Conservation (phyloP, 1,140 invertebrate genomes). For the Acarapis woodi region DNA sequence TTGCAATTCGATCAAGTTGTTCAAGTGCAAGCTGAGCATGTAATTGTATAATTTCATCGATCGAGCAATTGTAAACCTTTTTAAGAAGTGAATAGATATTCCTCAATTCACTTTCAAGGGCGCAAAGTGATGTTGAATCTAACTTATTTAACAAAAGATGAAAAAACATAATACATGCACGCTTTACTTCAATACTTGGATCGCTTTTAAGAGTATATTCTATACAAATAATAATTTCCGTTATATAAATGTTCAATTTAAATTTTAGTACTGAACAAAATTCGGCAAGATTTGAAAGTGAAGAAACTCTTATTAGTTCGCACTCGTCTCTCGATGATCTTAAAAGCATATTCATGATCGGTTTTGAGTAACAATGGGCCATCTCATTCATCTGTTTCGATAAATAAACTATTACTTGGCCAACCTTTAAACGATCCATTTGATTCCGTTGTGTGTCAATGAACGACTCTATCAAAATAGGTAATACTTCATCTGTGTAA, state of each 20-base stretch:
- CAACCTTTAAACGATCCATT: constrained; percentile 41
- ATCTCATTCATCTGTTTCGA: constrained; percentile 36
- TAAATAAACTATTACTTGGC: constrained; percentile 45
- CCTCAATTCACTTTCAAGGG: constrained; percentile 31
- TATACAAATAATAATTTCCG: constrained; percentile 35
- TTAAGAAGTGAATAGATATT: constrained; percentile 38
- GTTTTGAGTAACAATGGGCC: constrained; percentile 32
- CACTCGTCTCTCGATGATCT: constrained; percentile 28
- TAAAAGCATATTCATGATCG: constrained; percentile 39
- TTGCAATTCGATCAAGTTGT: constrained; percentile 37
- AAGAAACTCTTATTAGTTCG: constrained; percentile 42
- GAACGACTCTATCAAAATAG: constrained; percentile 29
- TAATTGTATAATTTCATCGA: constrained; percentile 33
- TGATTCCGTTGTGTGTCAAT: constrained; percentile 17
- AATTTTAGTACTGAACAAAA: constrained; percentile 41
- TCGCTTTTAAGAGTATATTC: constrained; percentile 33
- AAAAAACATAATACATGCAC: constrained; percentile 44
- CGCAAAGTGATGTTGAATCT: constrained; percentile 25
- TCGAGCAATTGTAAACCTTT: constrained; percentile 26
- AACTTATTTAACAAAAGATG: constrained; percentile 37
- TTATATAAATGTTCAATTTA: constrained; percentile 25
- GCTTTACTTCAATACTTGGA: constrained; percentile 32
- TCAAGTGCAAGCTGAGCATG: constrained; percentile 41
- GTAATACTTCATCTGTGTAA: constrained; percentile 33
- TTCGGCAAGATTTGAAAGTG: constrained; percentile 54